Conservation (phyloP, 2,797 vertebrate species). For the Notolabrus celidotus region DNA sequence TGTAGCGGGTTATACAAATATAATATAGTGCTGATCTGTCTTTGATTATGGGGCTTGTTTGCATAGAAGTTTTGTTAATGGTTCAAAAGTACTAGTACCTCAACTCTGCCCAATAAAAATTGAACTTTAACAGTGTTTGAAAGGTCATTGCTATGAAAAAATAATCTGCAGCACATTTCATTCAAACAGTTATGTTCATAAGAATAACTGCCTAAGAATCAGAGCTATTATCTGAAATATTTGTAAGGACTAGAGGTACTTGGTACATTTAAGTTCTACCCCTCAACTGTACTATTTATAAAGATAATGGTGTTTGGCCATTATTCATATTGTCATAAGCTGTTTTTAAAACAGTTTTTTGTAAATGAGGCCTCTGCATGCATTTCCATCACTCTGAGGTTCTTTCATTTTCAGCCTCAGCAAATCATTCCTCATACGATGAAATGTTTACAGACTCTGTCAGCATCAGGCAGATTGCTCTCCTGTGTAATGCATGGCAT, state of each 20-base stretch:
- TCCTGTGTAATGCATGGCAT: conserved; percentile 47
- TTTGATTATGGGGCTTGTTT: conserved; percentile 9
- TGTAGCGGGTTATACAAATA: conserved; percentile 32
- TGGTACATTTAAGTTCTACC: conserved; percentile 5
- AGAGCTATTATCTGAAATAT: not conserved
- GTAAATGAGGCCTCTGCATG: conserved; percentile 45
- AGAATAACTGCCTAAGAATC: not conserved
- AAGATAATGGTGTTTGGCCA: conserved; percentile 38
- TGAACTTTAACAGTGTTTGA: not conserved
- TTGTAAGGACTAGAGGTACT: conserved; percentile 7
- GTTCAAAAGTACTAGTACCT: conserved; percentile 8
- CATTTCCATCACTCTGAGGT: conserved; percentile 42
- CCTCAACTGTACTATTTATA: conserved; percentile 15
- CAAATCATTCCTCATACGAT: conserved; percentile 41
- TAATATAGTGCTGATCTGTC: not conserved
- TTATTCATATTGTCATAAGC: conserved; percentile 54
- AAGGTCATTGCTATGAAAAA: conserved; percentile 5
- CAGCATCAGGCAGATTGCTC: conserved; percentile 56
- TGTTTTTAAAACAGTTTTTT: conserved; percentile 43
- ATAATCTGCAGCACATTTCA: conserved; percentile 15
- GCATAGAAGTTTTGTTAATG: not conserved
- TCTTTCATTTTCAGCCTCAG: conserved; percentile 41
- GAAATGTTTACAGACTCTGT: conserved; percentile 69
- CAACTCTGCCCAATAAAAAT: not conserved
- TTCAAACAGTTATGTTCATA: not conserved